Percentiles rank a stretch among this genome's conserved stretches.
These are phyloP conservation scores for Pagrus major DNA, from an alignment of 2,113 vertebrate species.

Conservation along the genomic window DNA sequence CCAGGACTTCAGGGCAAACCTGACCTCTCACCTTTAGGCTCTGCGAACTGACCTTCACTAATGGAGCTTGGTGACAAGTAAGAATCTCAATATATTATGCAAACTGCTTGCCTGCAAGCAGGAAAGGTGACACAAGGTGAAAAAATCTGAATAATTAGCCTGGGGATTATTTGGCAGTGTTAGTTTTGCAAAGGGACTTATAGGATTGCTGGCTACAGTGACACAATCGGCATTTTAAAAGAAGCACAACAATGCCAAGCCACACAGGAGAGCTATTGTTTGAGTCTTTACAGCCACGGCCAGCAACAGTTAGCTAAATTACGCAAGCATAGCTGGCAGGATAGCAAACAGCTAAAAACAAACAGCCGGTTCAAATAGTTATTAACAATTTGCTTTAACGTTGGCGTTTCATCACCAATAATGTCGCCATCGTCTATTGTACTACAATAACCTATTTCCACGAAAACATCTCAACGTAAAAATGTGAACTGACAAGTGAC, in stretches of 20 bases:
- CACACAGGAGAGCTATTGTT: constrained; percentile 53
- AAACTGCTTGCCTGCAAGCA: not conserved
- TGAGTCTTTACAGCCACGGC: not conserved
- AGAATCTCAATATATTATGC: not conserved
- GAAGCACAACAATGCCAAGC: constrained; percentile 15
- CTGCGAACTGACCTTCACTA: not conserved
- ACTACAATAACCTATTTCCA: rapidly evolving
- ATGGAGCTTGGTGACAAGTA: not conserved
- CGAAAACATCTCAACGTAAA: rapidly evolving
- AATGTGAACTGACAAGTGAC: rapidly evolving
- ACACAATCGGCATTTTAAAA: constrained; percentile 25
- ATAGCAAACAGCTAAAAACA: constrained; percentile 71
- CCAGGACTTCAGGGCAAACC: constrained; percentile 20
- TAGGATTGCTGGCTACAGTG: not conserved
- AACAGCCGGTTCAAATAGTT: not conserved
- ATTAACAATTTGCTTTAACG: no score
- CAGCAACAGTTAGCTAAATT: constrained; percentile 33
- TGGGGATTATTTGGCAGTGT: not conserved
- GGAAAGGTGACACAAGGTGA: not conserved
- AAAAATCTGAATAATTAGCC: constrained; percentile 37
- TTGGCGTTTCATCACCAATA: rapidly evolving
- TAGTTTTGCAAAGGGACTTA: constrained; percentile 4
- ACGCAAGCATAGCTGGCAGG: constrained; percentile 44
- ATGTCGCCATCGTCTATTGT: rapidly evolving
- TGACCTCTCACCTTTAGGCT: constrained; percentile 49